A percentile compares a stretch with the other conserved stretches of the same genome.
Evolutionary conservation across 2,888 invertebrate genomes (phyloP).

Genomic region (Atrina japonica): DNA sequence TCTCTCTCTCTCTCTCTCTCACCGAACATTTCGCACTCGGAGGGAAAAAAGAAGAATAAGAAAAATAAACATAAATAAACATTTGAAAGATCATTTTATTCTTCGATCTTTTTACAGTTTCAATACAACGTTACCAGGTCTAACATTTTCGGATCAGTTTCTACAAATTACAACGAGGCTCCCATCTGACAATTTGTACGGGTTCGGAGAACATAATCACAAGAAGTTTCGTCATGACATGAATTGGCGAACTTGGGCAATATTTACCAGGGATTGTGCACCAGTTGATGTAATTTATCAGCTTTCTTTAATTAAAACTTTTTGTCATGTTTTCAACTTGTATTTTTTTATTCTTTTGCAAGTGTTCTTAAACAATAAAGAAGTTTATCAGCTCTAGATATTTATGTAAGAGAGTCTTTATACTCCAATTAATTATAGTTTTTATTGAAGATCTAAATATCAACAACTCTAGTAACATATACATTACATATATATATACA

Average conservation of each 20-base stretch:
- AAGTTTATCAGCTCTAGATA: no score
- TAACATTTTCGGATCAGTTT: constrained; percentile 68
- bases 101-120: no score
- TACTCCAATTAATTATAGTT: no score
- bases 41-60: no score
- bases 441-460: no score
- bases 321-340: background rate
- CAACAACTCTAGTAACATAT: no score
- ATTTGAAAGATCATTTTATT: no score
- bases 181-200: constrained; percentile 66
- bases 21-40: no score
- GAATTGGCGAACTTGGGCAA: constrained; percentile 72
- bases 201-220: constrained; percentile 76
- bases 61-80: no score
- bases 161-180: constrained; percentile 68
- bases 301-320: background rate
- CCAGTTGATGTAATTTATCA: constrained; percentile 51
- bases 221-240: constrained; percentile 67
- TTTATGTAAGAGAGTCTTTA: no score
- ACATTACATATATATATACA: no score
- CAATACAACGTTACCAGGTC: constrained; percentile 60
- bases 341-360: background rate
- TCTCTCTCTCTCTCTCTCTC: no score
- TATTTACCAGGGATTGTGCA: constrained; percentile 72
- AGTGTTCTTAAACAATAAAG: background rate